Evolutionary conservation across 2,797 vertebrate genomes (phyloP).

Genomic region (Todus mexicanus): DNA sequence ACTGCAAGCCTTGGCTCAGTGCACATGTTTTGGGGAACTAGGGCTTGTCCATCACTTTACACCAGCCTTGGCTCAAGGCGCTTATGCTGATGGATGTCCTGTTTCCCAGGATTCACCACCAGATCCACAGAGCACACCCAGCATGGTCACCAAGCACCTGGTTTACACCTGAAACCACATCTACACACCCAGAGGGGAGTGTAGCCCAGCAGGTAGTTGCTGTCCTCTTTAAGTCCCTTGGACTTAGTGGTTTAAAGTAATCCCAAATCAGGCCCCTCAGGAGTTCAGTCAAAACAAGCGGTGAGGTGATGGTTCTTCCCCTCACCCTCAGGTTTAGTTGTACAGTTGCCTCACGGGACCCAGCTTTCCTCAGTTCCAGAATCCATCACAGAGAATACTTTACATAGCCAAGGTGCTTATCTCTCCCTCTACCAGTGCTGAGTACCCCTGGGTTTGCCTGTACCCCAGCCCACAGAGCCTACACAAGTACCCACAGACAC

Average conservation of each 20-base stretch:
- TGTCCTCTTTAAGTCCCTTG: background rate
- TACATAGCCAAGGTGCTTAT: background rate
- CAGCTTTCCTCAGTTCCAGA: background rate
- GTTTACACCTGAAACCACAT: background rate
- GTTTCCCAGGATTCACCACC: background rate
- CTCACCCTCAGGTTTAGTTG: background rate
- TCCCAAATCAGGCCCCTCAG: background rate
- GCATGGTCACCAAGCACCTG: background rate
- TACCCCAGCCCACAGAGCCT: background rate
- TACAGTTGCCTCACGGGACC: rapidly evolving
- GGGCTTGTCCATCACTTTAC: background rate
- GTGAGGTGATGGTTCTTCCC: background rate
- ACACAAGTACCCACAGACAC: background rate
- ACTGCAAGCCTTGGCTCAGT: background rate
- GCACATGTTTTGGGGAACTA: rapidly evolving
- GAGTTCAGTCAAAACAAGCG: background rate
- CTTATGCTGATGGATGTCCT: background rate
- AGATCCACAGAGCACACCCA: background rate
- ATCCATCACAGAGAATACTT: background rate
- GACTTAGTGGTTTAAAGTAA: background rate
- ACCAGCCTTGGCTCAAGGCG: background rate
- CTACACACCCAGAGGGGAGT: background rate
- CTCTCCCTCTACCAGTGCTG: background rate
- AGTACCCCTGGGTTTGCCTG: background rate
- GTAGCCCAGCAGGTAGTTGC: background rate